Conservation (phyloP, 2,113 vertebrate species). For the Grammomys dolichurus region DNA sequence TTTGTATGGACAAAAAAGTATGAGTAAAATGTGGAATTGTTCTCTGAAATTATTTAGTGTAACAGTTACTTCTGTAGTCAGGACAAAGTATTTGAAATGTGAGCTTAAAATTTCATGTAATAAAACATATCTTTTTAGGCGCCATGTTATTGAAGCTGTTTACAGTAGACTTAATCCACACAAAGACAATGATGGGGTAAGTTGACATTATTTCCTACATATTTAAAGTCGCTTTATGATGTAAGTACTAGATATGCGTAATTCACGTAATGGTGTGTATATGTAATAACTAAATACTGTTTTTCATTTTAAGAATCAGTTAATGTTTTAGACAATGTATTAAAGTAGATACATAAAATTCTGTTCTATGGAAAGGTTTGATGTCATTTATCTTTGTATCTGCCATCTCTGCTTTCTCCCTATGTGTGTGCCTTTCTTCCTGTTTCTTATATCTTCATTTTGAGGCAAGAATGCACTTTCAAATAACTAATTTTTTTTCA, state of each 20-base stretch:
- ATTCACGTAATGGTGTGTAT: conserved; percentile 13
- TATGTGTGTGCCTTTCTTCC: conserved; percentile 62
- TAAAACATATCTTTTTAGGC: conserved; percentile 87
- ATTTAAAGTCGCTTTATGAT: conserved; percentile 63
- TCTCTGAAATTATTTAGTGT: conserved; percentile 13
- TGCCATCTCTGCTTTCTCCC: background rate
- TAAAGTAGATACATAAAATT: conserved; percentile 15
- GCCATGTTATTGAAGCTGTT: conserved; percentile 98
- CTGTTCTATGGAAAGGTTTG: conserved; percentile 5
- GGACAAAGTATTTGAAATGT: conserved; percentile 50
- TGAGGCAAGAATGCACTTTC: conserved; percentile 55
- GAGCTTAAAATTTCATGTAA: background rate
- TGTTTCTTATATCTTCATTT: conserved; percentile 41
- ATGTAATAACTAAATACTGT: background rate
- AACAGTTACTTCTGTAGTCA: background rate
- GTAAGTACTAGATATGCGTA: conserved; percentile 22
- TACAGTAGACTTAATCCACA: conserved; percentile 98
- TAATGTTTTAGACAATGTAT: conserved; percentile 46
- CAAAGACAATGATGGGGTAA: conserved; percentile 98
- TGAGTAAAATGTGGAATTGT: conserved; percentile 29
- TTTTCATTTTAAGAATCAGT: conserved; percentile 63
- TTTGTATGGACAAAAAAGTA: conserved; percentile 32
- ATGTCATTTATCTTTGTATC: background rate
- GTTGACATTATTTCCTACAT: conserved; percentile 83
- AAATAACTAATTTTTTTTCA: background rate